Conservation (phyloP, 2,113 vertebrate genomes). For the Numida meleagris region DNA sequence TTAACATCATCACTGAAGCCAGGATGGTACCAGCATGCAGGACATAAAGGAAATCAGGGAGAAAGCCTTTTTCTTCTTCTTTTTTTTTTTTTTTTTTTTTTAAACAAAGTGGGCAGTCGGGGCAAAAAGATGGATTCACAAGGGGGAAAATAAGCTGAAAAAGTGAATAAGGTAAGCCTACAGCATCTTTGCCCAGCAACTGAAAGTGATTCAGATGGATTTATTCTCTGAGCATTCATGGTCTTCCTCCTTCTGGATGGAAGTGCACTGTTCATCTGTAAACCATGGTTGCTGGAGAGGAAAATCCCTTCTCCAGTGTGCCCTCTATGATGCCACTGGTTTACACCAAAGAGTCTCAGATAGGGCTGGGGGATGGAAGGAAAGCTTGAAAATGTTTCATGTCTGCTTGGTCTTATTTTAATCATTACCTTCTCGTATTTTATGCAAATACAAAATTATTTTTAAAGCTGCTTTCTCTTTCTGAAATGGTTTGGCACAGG, state of each 20-base stretch:
- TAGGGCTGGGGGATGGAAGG: neutral
- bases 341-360: neutral
- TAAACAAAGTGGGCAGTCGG: neutral
- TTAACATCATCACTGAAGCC: neutral
- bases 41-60: fast-evolving
- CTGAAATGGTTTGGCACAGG: conserved; percentile 59
- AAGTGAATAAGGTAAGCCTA: neutral
- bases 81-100: neutral
- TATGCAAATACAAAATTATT: conserved; percentile 32
- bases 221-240: neutral
- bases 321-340: neutral
- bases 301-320: neutral
- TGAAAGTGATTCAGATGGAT: neutral
- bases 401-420: neutral
- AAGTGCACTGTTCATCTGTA: neutral
- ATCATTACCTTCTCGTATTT: neutral
- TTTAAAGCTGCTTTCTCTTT: conserved; percentile 54
- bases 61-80: neutral
- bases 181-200: neutral
- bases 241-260: neutral
- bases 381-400: neutral
- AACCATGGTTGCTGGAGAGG: neutral
- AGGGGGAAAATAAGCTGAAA: neutral
- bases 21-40: neutral
- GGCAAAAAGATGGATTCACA: neutral